phyloP scores from a whole-genome alignment of 2,113 vertebrate species.

The Archilochus colubris region DNA sequence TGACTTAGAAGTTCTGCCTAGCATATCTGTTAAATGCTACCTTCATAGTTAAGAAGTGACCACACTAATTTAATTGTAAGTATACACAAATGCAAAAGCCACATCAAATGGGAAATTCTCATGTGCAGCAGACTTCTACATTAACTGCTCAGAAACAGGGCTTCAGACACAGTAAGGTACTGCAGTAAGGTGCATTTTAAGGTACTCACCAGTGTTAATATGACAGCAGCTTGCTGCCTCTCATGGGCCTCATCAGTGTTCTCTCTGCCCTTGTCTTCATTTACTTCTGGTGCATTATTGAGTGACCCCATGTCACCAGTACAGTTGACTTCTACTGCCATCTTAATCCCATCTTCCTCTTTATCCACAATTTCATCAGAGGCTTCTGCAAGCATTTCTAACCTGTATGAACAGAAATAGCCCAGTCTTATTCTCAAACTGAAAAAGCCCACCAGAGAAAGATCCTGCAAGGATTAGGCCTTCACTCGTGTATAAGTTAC shows the following conservation, averaged over 20 bases:
- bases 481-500: not conserved
- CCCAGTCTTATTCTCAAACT: not conserved
- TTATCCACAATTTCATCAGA: constrained; percentile 54
- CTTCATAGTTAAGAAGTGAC: not conserved
- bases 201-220: constrained; percentile 71
- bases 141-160: not conserved
- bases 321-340: not conserved
- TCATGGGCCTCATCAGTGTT: not conserved
- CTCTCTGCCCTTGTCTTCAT: not conserved
- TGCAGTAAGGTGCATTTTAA: not conserved
- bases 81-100: not conserved
- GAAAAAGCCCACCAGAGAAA: not conserved
- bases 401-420: constrained; percentile 60
- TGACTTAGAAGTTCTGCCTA: not conserved
- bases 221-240: not conserved
- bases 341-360: constrained; percentile 32
- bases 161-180: not conserved
- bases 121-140: not conserved
- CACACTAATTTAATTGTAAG: not conserved
- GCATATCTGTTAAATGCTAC: not conserved
- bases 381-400: constrained; percentile 71
- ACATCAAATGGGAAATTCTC: not conserved
- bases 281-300: not conserved
- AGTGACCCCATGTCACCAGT: not conserved
- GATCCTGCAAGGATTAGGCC: not conserved